phyloP scores from a whole-genome alignment of 2,888 invertebrate genomes.

The Amblyjoppa proteus region DNA sequence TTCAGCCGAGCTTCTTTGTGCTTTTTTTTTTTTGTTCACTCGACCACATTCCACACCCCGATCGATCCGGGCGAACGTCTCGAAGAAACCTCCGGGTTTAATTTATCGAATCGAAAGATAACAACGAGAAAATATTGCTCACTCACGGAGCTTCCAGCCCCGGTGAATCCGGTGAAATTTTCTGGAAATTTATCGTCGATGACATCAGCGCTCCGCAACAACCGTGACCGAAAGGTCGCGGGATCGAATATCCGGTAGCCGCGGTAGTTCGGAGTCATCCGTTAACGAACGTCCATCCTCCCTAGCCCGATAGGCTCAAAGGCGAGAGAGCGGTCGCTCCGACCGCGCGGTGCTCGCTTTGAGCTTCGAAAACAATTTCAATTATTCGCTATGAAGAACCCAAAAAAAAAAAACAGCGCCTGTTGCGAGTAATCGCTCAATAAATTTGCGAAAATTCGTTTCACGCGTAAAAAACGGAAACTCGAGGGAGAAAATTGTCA shows the following conservation, averaged over 20 bases:
- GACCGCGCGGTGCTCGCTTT: background rate
- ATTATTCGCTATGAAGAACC: background rate
- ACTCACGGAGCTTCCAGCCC: background rate
- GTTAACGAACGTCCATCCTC: background rate
- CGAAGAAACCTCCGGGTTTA: background rate
- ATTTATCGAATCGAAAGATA: conserved; percentile 18
- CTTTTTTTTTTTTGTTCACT: background rate
- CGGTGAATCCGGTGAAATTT: background rate
- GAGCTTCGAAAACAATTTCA: background rate
- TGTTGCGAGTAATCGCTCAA: background rate
- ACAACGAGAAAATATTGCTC: conserved; percentile 2
- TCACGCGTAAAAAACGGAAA: too few species aligned
- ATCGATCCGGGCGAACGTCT: conserved; percentile 10
- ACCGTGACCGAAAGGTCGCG: conserved; percentile 28
- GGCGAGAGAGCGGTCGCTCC: background rate
- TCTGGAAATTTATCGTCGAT: background rate
- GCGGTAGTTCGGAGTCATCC: background rate
- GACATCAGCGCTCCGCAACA: background rate
- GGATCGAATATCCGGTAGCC: conserved; percentile 24
- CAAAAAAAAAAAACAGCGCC: background rate
- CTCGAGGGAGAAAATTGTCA: too few species aligned
- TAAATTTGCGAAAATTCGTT: background rate
- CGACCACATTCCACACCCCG: background rate
- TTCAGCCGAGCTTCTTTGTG: background rate
- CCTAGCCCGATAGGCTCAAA: background rate